Conservation (phyloP, 1,140 invertebrate species). For the Drosophila nigromelanica region DNA sequence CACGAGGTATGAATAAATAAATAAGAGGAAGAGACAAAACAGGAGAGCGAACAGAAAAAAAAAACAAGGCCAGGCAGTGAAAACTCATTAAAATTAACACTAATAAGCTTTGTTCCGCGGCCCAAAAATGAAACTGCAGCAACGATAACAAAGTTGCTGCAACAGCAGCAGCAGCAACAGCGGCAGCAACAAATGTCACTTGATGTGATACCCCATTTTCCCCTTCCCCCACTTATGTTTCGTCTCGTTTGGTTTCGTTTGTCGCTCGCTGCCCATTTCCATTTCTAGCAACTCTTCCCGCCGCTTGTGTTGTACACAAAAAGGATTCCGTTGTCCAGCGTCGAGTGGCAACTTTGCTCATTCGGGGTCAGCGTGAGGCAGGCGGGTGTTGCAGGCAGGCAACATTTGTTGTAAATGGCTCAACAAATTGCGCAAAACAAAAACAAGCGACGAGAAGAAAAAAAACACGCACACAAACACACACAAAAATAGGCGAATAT, state of each 20-base stretch:
- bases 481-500: background rate
- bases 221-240: constrained; percentile 22
- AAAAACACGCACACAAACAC: background rate
- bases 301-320: constrained; percentile 40
- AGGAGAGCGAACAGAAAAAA: background rate
- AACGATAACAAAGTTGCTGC: constrained; percentile 49
- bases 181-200: constrained; percentile 49
- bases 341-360: constrained; percentile 31
- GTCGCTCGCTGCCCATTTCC: constrained; percentile 49
- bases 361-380: constrained; percentile 5
- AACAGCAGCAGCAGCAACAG: constrained; percentile 31
- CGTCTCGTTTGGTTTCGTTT: constrained; percentile 49
- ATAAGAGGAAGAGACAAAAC: background rate
- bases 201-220: constrained; percentile 27
- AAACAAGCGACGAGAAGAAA: constrained; percentile 33
- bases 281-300: background rate
- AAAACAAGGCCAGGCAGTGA: constrained; percentile 50
- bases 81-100: constrained; percentile 67
- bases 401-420: constrained; percentile 56
- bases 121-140: constrained; percentile 41
- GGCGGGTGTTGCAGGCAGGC: constrained; percentile 24
- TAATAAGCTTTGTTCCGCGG: constrained; percentile 58
- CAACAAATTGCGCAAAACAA: constrained; percentile 59
- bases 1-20: constrained; percentile 9
- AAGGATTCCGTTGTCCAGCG: constrained; percentile 55